Base-by-base conservation (phyloP, 2,888 invertebrate species). In the Bellardia bayeri region DNA sequence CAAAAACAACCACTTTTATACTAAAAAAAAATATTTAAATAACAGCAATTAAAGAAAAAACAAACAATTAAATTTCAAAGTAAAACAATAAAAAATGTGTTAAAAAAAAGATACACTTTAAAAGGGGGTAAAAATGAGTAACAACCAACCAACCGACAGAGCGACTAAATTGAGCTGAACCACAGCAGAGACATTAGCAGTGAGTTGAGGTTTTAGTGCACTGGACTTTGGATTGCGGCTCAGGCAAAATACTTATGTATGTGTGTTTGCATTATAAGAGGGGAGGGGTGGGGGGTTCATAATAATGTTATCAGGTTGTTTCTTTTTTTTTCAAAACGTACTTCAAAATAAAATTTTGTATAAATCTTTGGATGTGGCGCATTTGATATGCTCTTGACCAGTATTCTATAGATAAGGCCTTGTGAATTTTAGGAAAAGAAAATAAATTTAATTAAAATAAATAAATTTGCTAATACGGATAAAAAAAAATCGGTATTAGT, bases 21-120 rank as follows among this genome's bases (percentile, higher is more conserved):
- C 13, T 58, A 54, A 71, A 74, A 82, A 23, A 54, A 14, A 45
- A 69, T 69, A 51, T 69, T 69, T 72, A 56, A 56, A 72, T 42
- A 58, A 37, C 14, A 40, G 14, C 9, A 40, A 58, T 56, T 40
- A 42, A 72, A 58, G 40, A 7, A 33, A 58, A 23, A 58, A 58
- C 40, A 56, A 40, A 66, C 66, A 64, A 40, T 64, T 64, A 40
- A 40, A 64, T 64, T 42, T 40, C 16, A 64, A 64, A 9, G 40
- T 40, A 16, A 64, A 42, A 8, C 11, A 11, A 40, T 64, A 40
- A 63, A n/a, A 63, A 37, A 63, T 40, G n/a, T 16, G 1, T 63
- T 42, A 4, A 64, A 49, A 49, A 49, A 49, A 33, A 8, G n/a
- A 33, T 30, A 49, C n/a, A 40, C 7, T 30, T 64, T 40, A 64